A percentile compares a stretch with the other conserved stretches of the same genome.
Conservation (phyloP, 1,140 invertebrate species). For the Tetraneura akinire region DNA sequence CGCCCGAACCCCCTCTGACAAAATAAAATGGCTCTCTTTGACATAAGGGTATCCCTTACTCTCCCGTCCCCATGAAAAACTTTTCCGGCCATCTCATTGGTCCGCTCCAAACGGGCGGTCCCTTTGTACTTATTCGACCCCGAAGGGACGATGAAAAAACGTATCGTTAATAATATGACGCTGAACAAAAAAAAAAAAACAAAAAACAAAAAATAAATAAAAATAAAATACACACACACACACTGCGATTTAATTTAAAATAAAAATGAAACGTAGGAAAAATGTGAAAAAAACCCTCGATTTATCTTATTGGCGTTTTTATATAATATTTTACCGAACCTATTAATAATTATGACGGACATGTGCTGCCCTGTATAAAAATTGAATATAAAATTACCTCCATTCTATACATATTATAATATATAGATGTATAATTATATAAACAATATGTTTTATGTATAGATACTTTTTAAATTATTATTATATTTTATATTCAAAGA, state of each 20-base stretch:
- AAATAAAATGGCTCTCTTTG: conserved; percentile 51
- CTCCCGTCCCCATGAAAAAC: conserved; percentile 38
- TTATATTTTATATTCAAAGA: conserved; percentile 45
- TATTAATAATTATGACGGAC: conserved; percentile 50
- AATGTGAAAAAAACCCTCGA: conserved; percentile 46
- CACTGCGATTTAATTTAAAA: conserved; percentile 50
- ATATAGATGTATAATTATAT: background rate
- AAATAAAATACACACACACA: background rate
- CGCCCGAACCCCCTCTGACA: background rate
- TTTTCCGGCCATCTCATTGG: conserved; percentile 47
- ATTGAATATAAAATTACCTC: background rate
- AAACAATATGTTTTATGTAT: background rate
- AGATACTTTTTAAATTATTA: conserved; percentile 30
- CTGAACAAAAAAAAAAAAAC: conserved; percentile 12
- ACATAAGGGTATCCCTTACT: conserved; percentile 49
- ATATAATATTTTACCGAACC: conserved; percentile 45
- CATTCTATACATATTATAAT: background rate
- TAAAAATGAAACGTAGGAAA: conserved; percentile 45
- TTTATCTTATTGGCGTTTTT: conserved; percentile 51
- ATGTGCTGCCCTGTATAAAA: conserved; percentile 22
- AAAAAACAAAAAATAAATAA: no score
- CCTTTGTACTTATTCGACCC: conserved; percentile 46
- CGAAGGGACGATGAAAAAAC: conserved; percentile 34
- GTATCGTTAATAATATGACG: conserved; percentile 50
- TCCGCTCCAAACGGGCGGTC: conserved; percentile 44